phyloP scores from a whole-genome alignment of 1,140 invertebrate genomes.

The Sarcophaga bullata region DNA sequence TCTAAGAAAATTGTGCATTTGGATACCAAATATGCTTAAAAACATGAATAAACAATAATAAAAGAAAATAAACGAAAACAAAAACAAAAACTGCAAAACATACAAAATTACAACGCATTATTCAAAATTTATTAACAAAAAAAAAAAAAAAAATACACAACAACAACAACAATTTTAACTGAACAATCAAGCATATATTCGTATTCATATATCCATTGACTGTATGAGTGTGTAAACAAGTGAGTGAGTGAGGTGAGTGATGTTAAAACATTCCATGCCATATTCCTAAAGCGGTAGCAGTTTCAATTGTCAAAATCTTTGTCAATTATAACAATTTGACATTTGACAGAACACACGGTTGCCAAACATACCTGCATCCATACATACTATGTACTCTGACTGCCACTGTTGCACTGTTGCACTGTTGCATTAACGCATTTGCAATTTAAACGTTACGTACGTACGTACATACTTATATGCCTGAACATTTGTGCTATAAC shows the following conservation, averaged over 20 bases:
- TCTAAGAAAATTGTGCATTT: neutral
- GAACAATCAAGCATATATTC: neutral
- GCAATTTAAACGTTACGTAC: constrained; percentile 36
- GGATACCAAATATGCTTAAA: constrained; percentile 42
- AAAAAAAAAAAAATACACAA: neutral
- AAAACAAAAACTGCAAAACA: neutral
- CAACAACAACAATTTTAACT: neutral
- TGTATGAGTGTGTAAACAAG: constrained; percentile 13
- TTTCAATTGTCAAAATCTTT: constrained; percentile 52
- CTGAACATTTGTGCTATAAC: neutral
- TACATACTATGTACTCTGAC: neutral
- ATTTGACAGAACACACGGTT: constrained; percentile 55
- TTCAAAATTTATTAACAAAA: constrained; percentile 21
- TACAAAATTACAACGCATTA: constrained; percentile 29
- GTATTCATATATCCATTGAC: neutral
- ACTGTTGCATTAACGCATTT: constrained; percentile 39
- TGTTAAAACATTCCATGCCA: neutral
- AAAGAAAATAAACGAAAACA: too few relatives aligned
- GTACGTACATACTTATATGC: neutral
- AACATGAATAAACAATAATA: constrained; percentile 42
- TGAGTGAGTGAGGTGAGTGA: constrained; percentile 32
- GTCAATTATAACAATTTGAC: constrained; percentile 56
- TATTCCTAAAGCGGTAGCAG: constrained; percentile 42
- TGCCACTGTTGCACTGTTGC: neutral
- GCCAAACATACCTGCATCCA: neutral